Conservation (phyloP, 2,888 invertebrate genomes). For the Resseliella maxima region DNA sequence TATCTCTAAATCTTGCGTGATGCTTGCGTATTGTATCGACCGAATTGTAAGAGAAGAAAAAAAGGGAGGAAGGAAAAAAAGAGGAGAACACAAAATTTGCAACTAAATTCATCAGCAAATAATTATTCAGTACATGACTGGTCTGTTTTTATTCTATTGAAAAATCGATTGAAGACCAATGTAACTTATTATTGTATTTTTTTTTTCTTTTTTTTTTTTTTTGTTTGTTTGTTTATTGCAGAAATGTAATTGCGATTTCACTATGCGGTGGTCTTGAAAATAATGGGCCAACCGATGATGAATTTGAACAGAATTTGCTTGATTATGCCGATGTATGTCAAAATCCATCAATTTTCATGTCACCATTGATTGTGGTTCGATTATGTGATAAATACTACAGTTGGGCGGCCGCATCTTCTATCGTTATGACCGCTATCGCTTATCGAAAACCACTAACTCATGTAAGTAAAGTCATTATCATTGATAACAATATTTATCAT, state of each 20-base stretch:
- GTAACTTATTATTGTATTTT: background rate
- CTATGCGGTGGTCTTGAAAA: slow-evolving; percentile 77
- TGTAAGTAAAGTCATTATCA: slow-evolving; percentile 41
- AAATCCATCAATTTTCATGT: slow-evolving; percentile 80
- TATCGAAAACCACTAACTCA: slow-evolving; percentile 81
- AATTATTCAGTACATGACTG: too few relatives aligned
- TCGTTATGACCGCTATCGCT: slow-evolving; percentile 86
- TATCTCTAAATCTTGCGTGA: too few relatives aligned
- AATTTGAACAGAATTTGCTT: slow-evolving; percentile 72
- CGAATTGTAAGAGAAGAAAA: too few relatives aligned
- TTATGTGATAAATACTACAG: slow-evolving; percentile 89
- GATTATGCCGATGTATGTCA: slow-evolving; percentile 71
- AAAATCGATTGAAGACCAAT: too few relatives aligned
- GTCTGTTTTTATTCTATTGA: too few relatives aligned
- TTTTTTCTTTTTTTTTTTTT: slow-evolving; percentile 21
- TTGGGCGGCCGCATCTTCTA: slow-evolving; percentile 91
- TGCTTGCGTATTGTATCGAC: too few relatives aligned
- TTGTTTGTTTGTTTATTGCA: slow-evolving; percentile 41
- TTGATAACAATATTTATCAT: background rate
- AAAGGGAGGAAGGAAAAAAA: too few relatives aligned
- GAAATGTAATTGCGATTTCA: slow-evolving; percentile 73
- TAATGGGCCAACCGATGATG: slow-evolving; percentile 72
- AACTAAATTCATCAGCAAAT: too few relatives aligned
- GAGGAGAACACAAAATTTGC: too few relatives aligned
- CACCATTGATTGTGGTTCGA: slow-evolving; percentile 86